Evolutionary conservation across 2,113 vertebrate species (phyloP), one percentile per base, ranked within the genome.

Genomic region (Axis porcinus): DNA sequence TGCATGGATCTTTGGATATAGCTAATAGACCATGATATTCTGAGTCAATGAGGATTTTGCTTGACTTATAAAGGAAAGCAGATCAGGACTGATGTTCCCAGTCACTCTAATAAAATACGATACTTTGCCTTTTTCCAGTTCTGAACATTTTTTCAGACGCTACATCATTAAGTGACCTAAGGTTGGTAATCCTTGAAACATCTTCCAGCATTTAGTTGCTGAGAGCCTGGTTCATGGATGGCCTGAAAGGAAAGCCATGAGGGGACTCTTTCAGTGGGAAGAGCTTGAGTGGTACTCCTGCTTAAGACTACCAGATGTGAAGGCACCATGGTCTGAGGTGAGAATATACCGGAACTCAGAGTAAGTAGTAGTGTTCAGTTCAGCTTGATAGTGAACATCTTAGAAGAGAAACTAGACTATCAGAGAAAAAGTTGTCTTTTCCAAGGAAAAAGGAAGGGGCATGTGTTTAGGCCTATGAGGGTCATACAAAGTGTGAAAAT

Each of bases 271-370:
- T 84, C 23, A 4, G 7, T 33, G 58, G 30, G 2, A 7, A 40
- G 12, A 60, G 0, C 13, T 91, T 54, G 5, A 21, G 16, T 17
- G 12, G 8, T 27, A 19, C 13, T 4, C 16, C 28, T 50, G 45
- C 5, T 79, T 79, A 33, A 79, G 11, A 19, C 8, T 6, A 19
- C 45, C 5, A 54, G 6, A 5, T 30, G 14, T 88, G 43, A 40
- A 7, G 47, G 5, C 11, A 30, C 54, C 19, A 10, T 30, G 8
- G 1, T 60, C 19, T 13, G 7, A 62, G 16, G 2, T n/a, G 1
- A 13, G 84, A 21, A 43, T 12, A 28, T 9, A n/a, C 5, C 3
- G 7, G 16, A 25, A 36, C 13, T 76, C 57, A 40, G 2, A 5
- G 13, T 12, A 3, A 60, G 21, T 25, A 7, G 2, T 52, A 8